Evolutionary conservation across 2,888 invertebrate species (phyloP).

Genomic region (Slavum lentiscoides): DNA sequence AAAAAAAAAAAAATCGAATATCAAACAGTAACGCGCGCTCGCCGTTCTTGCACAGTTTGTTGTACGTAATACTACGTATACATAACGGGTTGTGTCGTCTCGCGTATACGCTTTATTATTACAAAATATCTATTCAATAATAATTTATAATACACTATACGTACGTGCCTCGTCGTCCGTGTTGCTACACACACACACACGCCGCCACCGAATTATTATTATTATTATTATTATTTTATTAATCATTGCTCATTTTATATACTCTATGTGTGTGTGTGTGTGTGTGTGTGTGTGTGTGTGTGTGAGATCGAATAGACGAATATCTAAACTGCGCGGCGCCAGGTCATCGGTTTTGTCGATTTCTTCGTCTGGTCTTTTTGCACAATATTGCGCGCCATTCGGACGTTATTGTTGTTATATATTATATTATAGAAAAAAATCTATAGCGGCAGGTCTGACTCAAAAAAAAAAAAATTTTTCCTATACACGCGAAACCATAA

Average conservation of each 20-base stretch:
- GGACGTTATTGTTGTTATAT: no score
- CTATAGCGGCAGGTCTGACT: no score
- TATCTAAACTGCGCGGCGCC: neutral
- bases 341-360: no score
- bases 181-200: neutral
- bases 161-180: neutral
- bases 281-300: neutral
- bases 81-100: neutral
- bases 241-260: neutral
- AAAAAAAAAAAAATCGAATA: neutral
- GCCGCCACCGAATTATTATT: neutral
- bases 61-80: neutral
- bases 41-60: neutral
- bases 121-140: constrained; percentile 35
- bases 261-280: neutral
- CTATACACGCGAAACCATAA: no score
- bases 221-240: no score
- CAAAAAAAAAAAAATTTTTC: no score
- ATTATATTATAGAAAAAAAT: no score
- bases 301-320: neutral
- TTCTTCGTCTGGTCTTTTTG: neutral
- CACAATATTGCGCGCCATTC: neutral
- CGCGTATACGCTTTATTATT: constrained; percentile 20
- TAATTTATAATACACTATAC: neutral
- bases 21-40: neutral